Percentiles rank a stretch among this genome's conserved stretches.
Conservation (phyloP, 2,113 vertebrate genomes). For the Pomatorhinus ruficollis region DNA sequence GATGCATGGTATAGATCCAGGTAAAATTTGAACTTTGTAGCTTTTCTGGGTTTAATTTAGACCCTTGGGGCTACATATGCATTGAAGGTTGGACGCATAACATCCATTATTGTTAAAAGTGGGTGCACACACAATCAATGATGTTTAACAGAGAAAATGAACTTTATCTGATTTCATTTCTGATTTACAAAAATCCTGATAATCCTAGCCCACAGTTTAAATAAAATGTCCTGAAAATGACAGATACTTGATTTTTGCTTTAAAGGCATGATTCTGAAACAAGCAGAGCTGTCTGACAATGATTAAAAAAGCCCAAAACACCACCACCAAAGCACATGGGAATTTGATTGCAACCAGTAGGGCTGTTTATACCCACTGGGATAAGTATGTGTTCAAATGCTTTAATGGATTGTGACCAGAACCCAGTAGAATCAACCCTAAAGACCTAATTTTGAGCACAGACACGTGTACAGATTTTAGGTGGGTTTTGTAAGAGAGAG, state of each 20-base stretch:
- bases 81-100: not conserved
- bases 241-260: not conserved
- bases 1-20: not conserved
- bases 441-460: not conserved
- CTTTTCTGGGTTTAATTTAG: conserved; percentile 27
- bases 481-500: conserved; percentile 16
- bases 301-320: not conserved
- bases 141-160: not conserved
- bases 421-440: not conserved
- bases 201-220: not conserved
- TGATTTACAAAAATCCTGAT: not conserved
- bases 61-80: not conserved
- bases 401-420: not conserved
- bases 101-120: not conserved
- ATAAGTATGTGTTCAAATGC: not conserved
- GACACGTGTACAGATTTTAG: not conserved
- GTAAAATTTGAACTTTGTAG: not conserved
- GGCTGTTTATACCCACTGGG: not conserved
- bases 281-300: not conserved
- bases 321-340: not conserved
- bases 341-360: not conserved
- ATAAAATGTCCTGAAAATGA: not conserved
- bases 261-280: not conserved
- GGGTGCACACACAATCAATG: not conserved
- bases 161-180: not conserved